A percentile compares a stretch with the other conserved stretches of the same genome.
These are phyloP conservation scores for Hypothenemus hampei DNA, from an alignment of 1,140 invertebrate species.

Conservation along the genomic window DNA sequence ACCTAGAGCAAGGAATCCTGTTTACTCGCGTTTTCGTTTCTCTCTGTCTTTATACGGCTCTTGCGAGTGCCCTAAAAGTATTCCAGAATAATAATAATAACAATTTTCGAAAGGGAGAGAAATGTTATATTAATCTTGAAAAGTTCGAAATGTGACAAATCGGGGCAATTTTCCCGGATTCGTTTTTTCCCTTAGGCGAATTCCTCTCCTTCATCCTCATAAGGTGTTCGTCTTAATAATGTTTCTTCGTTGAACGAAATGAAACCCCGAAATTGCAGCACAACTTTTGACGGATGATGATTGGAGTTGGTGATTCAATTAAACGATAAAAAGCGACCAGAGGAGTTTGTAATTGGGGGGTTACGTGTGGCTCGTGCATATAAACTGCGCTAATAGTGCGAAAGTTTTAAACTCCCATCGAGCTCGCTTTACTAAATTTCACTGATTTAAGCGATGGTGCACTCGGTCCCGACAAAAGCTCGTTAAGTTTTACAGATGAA, in stretches of 20 bases:
- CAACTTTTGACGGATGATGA: constrained; percentile 3
- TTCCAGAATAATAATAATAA: neutral
- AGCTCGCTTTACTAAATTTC: constrained; percentile 20
- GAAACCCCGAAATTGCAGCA: too few species aligned
- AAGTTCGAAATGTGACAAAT: constrained; percentile 13
- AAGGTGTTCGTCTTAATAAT: neutral
- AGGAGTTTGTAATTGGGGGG: neutral
- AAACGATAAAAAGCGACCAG: constrained; percentile 1
- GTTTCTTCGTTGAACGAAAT: neutral
- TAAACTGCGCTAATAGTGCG: neutral
- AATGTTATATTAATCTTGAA: neutral
- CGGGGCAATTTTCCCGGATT: constrained; percentile 1
- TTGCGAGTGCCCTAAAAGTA: constrained; percentile 9
- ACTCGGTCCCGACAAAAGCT: constrained; percentile 19
- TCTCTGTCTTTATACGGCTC: constrained; percentile 2
- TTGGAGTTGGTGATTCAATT: neutral
- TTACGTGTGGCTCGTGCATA: constrained; percentile 4
- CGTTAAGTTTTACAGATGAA: constrained; percentile 16
- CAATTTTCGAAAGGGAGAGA: neutral
- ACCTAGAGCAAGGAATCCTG: constrained; percentile 8
- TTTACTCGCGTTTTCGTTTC: constrained; percentile 13
- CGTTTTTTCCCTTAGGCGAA: constrained; percentile 6
- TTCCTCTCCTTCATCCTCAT: too few species aligned
- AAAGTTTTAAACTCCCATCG: constrained; percentile 14
- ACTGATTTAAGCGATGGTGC: constrained; percentile 6